Percentiles rank a stretch among this genome's conserved stretches.
Conservation (phyloP, 2,888 invertebrate species). For the Xanthostigma xanthostigma region DNA sequence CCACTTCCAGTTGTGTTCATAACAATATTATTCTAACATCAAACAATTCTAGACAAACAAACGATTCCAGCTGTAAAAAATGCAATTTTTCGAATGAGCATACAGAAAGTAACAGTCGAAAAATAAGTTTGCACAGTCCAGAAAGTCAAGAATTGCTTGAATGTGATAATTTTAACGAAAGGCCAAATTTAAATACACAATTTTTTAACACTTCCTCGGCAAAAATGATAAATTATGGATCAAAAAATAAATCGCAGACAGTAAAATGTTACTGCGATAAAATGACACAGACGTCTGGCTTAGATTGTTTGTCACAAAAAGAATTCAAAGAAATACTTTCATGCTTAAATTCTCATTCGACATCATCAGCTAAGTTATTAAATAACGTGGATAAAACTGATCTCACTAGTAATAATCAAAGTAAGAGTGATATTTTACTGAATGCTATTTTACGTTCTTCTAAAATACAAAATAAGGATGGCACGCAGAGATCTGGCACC, state of each 20-base stretch:
- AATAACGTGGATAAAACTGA: conserved; percentile 19
- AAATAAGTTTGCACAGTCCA: too few relatives aligned
- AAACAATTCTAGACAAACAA: not conserved
- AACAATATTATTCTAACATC: not conserved
- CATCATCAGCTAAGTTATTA: not conserved
- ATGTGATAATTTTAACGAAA: too few relatives aligned
- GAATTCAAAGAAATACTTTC: conserved; percentile 4
- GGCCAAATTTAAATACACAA: too few relatives aligned
- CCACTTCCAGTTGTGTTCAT: conserved; percentile 3
- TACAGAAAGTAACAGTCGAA: too few relatives aligned
- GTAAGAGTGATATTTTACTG: conserved; percentile 23
- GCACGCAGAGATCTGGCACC: not conserved
- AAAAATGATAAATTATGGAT: too few relatives aligned
- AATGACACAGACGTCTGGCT: not conserved
- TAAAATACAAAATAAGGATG: conserved; percentile 3
- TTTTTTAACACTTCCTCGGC: too few relatives aligned
- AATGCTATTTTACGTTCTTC: conserved; percentile 26
- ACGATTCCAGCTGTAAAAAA: not conserved
- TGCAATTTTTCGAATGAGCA: too few relatives aligned
- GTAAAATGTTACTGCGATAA: not conserved
- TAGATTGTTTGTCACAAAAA: not conserved
- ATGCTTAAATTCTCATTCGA: not conserved
- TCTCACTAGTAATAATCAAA: conserved; percentile 20
- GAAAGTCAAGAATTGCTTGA: too few relatives aligned
- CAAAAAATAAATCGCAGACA: not conserved